phyloP scores from a whole-genome alignment of 2,113 vertebrate genomes.

The Syrmaticus mikado region DNA sequence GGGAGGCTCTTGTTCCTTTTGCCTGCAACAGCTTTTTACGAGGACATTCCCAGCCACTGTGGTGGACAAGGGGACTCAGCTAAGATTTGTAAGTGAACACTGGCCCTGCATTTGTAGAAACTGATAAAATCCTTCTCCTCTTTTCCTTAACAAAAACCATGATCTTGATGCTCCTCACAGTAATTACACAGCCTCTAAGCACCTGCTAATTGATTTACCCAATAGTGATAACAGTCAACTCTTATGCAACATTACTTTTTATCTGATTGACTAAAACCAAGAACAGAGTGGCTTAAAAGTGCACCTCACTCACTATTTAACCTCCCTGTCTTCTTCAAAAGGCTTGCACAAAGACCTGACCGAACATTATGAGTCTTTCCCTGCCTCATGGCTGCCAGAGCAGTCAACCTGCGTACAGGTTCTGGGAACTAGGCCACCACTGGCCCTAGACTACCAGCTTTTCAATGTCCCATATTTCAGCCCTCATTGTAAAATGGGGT shows the following conservation, averaged over 20 bases:
- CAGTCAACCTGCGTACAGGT: neutral
- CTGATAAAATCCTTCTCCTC: neutral
- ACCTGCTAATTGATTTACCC: rapidly evolving
- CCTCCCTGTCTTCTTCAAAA: neutral
- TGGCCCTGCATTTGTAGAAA: neutral
- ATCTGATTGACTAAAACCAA: neutral
- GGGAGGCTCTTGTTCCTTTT: neutral
- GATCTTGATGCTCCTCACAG: neutral
- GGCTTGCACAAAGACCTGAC: neutral
- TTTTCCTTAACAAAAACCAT: neutral
- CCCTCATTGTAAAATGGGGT: neutral
- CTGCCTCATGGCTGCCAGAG: neutral
- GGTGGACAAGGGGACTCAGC: neutral
- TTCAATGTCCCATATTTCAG: neutral
- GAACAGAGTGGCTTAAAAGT: neutral
- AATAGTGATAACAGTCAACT: neutral
- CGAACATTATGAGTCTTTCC: neutral
- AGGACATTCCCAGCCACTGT: neutral
- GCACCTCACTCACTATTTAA: neutral
- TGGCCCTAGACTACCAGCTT: neutral
- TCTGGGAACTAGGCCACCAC: neutral
- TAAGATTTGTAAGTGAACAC: neutral
- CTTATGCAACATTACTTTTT: neutral
- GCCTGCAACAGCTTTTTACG: conserved; percentile 45
- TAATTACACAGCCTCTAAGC: rapidly evolving